Evolutionary conservation across 37 sponge, comb jelly and placozoan genomes (phyloP).

Genomic region (Cladorhizidae sp.): DNA sequence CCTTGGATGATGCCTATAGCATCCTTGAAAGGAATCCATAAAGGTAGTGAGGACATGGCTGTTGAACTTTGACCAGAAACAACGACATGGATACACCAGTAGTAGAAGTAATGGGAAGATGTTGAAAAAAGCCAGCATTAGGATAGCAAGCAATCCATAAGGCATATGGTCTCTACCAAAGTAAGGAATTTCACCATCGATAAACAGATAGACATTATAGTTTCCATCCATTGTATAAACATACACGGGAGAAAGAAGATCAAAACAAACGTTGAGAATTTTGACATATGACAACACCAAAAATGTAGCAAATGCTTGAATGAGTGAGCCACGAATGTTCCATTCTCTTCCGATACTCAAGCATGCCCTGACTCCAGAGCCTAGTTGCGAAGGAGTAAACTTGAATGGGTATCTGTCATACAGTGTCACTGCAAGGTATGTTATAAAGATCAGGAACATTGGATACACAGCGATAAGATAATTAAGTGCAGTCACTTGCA

Average conservation of each 20-base stretch:
- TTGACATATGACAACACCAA: neutral
- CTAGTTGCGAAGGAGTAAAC: neutral
- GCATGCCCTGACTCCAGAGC: too few species aligned
- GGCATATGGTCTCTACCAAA: slow-evolving; percentile 13
- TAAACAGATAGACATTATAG: neutral
- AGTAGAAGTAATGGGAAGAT: neutral
- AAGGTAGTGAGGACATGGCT: neutral
- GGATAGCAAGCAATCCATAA: slow-evolving; percentile 1
- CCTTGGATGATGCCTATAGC: neutral
- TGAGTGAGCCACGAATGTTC: neutral
- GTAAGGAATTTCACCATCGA: neutral
- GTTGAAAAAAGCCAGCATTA: neutral
- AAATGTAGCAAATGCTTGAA: too few species aligned
- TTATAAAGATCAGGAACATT: slow-evolving; percentile 2
- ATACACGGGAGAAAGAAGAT: neutral
- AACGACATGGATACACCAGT: slow-evolving; percentile 1
- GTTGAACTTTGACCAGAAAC: neutral
- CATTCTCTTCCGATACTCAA: neutral
- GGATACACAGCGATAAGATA: slow-evolving; percentile 14
- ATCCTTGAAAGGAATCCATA: slow-evolving; percentile 15
- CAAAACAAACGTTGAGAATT: neutral
- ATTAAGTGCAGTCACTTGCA: too few species aligned
- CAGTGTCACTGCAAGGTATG: neutral
- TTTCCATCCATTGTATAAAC: neutral
- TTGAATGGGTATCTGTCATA: neutral